Base-by-base conservation (phyloP, 2,797 vertebrate species). In the Hybognathus amarus region DNA sequence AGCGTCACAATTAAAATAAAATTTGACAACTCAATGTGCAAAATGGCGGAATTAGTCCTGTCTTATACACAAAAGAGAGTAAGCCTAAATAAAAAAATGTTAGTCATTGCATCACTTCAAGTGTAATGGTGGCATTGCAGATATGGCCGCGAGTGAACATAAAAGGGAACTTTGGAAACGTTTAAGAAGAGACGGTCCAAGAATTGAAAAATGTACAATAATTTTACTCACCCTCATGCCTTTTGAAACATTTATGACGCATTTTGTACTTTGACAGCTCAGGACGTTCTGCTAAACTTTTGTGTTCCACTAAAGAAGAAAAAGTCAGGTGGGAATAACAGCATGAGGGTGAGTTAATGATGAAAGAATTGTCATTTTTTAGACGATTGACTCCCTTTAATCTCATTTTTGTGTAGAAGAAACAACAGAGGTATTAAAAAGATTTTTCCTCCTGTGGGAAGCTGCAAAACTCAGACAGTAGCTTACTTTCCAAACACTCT, bases 231-330 rank as follows among this genome's bases (percentile, higher is more conserved):
- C 42, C 42, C 12, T 45, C 45, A 15, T 45, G 12, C 45, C 45
- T 45, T 4, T 42, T 68, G n/a, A 47, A 70, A 9, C 42, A 24
- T 70, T 45, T 11, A 27, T 50, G 17, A 71, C 1, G 1, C 20
- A 15, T 54, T 54, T 33, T n/a, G 47, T 73, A 47, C 27, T 33
- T 50, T 74, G 50, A 54, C 71, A 74, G 71, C 50, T 74, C 69
- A 50, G 42, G 42, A 71, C 8, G 1, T 50, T 74, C 47, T 54
- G 50, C 47, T 54, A 74, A 74, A 36, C 6, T n/a, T 54, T 36
- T n/a, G 13, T 54, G 20, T 38, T 36, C 10, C 30, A 54, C 47
- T 13, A 20, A 36, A n/a, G 20, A 38, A 54, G 59, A 38, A 22
- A 15, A 4, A 13, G 6, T 20, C 24, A 71, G 12, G 15, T 20